These are phyloP conservation scores for Acrocyrtus sp. DNA, from an alignment of 2,888 invertebrate species.

Conservation along the genomic window DNA sequence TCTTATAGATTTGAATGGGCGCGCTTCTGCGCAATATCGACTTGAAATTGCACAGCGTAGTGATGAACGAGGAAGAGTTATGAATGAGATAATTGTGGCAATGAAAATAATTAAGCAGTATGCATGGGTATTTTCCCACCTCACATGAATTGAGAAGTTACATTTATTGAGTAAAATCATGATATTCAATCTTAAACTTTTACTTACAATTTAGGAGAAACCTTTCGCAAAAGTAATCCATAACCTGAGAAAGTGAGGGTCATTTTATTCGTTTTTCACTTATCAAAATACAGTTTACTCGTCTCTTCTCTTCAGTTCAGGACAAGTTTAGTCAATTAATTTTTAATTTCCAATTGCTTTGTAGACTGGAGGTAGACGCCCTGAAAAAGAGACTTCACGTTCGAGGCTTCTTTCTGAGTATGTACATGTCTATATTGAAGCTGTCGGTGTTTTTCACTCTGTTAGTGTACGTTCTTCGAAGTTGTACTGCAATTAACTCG, in stretches of 20 bases:
- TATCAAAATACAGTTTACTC: background rate
- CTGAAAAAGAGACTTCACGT: conserved; percentile 73
- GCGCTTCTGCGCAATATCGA: conserved; percentile 70
- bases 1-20: conserved; percentile 66
- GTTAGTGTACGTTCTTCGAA: conserved; percentile 53
- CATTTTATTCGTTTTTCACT: background rate
- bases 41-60: conserved; percentile 69
- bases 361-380: conserved; percentile 76
- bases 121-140: conserved; percentile 70
- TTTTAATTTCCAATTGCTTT: conserved; percentile 1
- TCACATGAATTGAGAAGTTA: too few relatives aligned
- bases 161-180: too few relatives aligned
- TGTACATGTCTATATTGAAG: conserved; percentile 76
- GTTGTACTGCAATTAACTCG: conserved; percentile 70
- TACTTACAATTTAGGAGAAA: conserved; percentile 66
- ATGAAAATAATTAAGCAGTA: conserved; percentile 75
- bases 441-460: conserved; percentile 60
- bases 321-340: background rate
- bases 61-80: conserved; percentile 69
- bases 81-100: conserved; percentile 72
- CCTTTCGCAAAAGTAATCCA: conserved; percentile 69
- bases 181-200: too few relatives aligned
- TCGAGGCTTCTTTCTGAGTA: conserved; percentile 74
- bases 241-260: conserved; percentile 45
- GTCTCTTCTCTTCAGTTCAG: background rate